Evolutionary conservation across 30 jellyfish, hydroid and myxozoan genomes (phyloP).

Genomic region (Catostylus mosaicus): DNA sequence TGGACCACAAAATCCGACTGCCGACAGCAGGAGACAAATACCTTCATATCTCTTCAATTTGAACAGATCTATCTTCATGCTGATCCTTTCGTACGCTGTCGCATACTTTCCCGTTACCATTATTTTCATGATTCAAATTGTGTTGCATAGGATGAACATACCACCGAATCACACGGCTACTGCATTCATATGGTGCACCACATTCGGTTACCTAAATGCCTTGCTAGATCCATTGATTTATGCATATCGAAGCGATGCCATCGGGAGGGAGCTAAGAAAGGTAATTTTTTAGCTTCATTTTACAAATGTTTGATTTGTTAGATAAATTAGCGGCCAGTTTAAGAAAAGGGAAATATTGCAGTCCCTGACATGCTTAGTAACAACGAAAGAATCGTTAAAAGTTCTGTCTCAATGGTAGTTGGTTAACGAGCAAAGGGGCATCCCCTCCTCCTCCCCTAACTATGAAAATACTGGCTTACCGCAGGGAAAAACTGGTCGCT

Average conservation of each 20-base stretch:
- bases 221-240: slow-evolving; percentile 27
- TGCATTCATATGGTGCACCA: slow-evolving; percentile 22
- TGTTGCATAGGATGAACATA: slow-evolving; percentile 3
- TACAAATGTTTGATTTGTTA: no score
- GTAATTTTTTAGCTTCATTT: background rate
- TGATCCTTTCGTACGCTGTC: slow-evolving; percentile 16
- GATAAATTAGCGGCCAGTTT: no score
- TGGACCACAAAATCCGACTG: background rate
- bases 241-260: slow-evolving; percentile 39
- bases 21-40: background rate
- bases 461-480: no score
- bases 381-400: no score
- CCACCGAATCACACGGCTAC: background rate
- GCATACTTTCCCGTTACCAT: slow-evolving; percentile 8
- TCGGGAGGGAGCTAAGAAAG: slow-evolving; percentile 44
- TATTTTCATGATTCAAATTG: background rate
- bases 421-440: no score
- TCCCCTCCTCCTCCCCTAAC: no score
- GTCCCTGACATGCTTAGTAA: no score
- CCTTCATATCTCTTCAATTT: background rate
- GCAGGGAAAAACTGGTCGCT: no score
- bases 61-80: background rate
- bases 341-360: no score
- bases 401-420: no score
- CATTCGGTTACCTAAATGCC: slow-evolving; percentile 7